Percentiles rank a stretch among this genome's conserved stretches.
Evolutionary conservation across 2,113 vertebrate species (phyloP).

Genomic region (Rhinichthys klamathensis): DNA sequence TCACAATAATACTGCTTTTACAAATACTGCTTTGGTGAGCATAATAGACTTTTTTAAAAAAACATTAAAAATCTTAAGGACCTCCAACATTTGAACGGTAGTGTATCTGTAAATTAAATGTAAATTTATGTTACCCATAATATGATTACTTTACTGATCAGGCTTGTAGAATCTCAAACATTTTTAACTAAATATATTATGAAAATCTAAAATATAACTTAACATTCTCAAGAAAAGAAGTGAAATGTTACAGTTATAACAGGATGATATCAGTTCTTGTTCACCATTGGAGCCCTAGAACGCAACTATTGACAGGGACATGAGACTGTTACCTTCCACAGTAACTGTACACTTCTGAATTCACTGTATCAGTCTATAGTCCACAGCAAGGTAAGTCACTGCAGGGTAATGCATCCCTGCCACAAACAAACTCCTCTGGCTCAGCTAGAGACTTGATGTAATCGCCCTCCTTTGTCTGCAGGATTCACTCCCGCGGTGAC

Average conservation of each 20-base stretch:
- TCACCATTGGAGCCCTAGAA: neutral
- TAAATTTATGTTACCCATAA: neutral
- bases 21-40: too few species aligned
- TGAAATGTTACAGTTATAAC: neutral
- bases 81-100: too few species aligned
- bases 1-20: too few species aligned
- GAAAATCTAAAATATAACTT: neutral
- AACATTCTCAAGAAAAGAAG: neutral
- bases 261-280: neutral
- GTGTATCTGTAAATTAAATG: neutral
- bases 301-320: neutral
- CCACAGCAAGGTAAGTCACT: constrained; percentile 9
- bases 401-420: neutral
- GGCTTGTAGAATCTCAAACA: neutral
- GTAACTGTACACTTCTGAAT: constrained; percentile 3
- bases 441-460: constrained; percentile 16
- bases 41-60: too few species aligned
- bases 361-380: constrained; percentile 4
- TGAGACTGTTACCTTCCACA: neutral
- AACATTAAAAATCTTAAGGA: too few species aligned
- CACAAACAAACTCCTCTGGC: constrained; percentile 17
- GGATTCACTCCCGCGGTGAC: neutral
- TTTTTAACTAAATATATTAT: neutral
- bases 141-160: neutral
- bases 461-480: constrained; percentile 6